Conservation (phyloP, 2,113 vertebrate genomes). For the Gavialis gangeticus region DNA sequence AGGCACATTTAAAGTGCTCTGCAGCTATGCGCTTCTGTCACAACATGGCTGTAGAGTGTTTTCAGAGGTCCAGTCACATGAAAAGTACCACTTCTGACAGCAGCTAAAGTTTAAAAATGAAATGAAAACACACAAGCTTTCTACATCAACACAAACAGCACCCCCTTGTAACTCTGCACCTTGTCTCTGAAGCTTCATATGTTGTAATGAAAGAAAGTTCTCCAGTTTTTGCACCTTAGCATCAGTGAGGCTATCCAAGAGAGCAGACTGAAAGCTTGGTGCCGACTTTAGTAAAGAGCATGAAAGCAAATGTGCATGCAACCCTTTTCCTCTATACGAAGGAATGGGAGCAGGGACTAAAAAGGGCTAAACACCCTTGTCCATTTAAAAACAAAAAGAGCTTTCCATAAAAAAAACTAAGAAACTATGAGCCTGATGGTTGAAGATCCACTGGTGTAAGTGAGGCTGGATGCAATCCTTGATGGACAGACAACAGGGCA, state of each 20-base stretch:
- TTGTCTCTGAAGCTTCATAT: neutral
- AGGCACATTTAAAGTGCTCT: too few relatives aligned
- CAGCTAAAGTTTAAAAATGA: neutral
- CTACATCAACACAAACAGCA: neutral
- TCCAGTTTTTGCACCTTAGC: neutral
- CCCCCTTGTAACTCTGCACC: neutral
- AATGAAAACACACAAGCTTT: neutral
- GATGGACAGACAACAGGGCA: too few relatives aligned
- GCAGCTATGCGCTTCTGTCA: too few relatives aligned
- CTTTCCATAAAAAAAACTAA: too few relatives aligned
- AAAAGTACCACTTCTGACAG: too few relatives aligned
- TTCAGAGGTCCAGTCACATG: too few relatives aligned
- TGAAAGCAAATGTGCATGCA: neutral
- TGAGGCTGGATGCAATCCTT: too few relatives aligned
- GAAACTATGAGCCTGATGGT: too few relatives aligned
- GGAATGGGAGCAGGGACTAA: neutral
- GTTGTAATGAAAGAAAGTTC: neutral
- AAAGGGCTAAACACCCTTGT: neutral
- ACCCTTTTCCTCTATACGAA: neutral
- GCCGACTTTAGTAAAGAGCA: fast-evolving
- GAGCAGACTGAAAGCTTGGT: neutral
- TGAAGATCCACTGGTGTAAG: too few relatives aligned
- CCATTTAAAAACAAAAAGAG: too few relatives aligned
- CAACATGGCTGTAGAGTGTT: too few relatives aligned
- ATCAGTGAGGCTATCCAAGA: neutral